These are phyloP conservation scores for Rhinopomastus cyanomelas DNA, from an alignment of 2,113 vertebrate genomes.

Conservation along the genomic window DNA sequence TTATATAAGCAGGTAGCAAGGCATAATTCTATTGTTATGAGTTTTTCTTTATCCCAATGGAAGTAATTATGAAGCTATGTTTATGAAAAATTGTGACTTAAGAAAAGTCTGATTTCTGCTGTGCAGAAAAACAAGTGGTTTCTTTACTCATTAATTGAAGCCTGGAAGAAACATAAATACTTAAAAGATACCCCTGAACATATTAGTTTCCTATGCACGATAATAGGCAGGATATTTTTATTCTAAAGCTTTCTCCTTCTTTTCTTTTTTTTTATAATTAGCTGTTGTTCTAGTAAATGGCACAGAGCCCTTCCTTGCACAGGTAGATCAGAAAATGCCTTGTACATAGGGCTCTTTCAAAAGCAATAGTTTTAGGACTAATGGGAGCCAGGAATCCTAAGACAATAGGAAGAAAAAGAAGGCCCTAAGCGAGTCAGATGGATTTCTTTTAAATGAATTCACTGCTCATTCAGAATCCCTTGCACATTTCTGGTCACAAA, in stretches of 20 bases:
- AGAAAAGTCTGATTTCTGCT: not conserved
- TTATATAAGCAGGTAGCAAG: not conserved
- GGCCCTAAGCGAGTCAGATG: constrained; percentile 16
- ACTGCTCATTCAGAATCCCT: constrained; percentile 39
- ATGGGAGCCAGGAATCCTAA: not conserved
- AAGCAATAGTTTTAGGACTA: constrained; percentile 7
- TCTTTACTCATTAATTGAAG: not conserved
- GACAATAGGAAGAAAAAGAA: constrained; percentile 54
- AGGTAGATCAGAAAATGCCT: constrained; percentile 20
- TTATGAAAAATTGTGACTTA: not conserved
- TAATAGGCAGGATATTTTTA: not conserved
- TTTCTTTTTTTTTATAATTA: not conserved
- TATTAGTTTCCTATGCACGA: not conserved
- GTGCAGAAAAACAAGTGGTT: not conserved
- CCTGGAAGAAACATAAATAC: not conserved
- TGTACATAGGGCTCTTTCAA: not conserved
- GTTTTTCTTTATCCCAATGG: not conserved
- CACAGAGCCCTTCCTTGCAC: not conserved
- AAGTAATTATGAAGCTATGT: not conserved
- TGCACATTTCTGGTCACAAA: constrained; percentile 62
- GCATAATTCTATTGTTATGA: not conserved
- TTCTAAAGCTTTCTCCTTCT: not conserved
- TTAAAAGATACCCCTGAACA: not conserved
- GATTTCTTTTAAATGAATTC: constrained; percentile 54
- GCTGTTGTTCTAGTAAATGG: not conserved